Percentiles rank a stretch among this genome's conserved stretches.
phyloP scores from a whole-genome alignment of 2,888 invertebrate species.

The Pterostichus madidus region DNA sequence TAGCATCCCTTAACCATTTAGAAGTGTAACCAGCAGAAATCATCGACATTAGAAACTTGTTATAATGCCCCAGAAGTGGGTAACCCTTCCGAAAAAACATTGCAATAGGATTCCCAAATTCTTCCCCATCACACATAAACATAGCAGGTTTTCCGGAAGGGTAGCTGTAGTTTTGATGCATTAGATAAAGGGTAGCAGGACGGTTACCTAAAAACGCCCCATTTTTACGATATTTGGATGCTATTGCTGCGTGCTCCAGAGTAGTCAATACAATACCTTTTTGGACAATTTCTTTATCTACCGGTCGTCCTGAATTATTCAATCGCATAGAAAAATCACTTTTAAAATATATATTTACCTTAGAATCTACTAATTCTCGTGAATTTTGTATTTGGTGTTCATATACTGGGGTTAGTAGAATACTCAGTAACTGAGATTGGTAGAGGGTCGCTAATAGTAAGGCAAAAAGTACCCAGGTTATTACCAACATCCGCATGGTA shows the following conservation, averaged over 20 bases:
- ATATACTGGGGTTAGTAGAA: conserved; percentile 52
- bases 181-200: conserved; percentile 34
- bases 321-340: conserved; percentile 46
- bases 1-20: conserved; percentile 53
- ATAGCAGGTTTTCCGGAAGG: conserved; percentile 16
- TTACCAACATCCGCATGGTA: conserved; percentile 40
- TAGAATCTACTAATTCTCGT: conserved; percentile 34
- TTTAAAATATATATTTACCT: conserved; percentile 26
- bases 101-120: conserved; percentile 57
- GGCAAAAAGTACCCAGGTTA: conserved; percentile 51
- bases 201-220: conserved; percentile 48
- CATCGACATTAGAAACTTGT: conserved; percentile 19
- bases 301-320: conserved; percentile 38
- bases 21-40: not conserved
- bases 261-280: conserved; percentile 3
- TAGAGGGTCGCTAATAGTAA: conserved; percentile 51
- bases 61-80: conserved; percentile 13
- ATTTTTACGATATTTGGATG: conserved; percentile 19
- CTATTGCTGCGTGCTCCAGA: conserved; percentile 5
- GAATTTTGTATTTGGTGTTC: conserved; percentile 49
- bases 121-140: conserved; percentile 46
- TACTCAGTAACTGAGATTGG: conserved; percentile 55
- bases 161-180: conserved; percentile 30
- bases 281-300: conserved; percentile 31
- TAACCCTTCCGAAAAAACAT: conserved; percentile 58